phyloP scores from a whole-genome alignment of 2,888 invertebrate genomes.

The Chaetogeoica ovagalla region DNA sequence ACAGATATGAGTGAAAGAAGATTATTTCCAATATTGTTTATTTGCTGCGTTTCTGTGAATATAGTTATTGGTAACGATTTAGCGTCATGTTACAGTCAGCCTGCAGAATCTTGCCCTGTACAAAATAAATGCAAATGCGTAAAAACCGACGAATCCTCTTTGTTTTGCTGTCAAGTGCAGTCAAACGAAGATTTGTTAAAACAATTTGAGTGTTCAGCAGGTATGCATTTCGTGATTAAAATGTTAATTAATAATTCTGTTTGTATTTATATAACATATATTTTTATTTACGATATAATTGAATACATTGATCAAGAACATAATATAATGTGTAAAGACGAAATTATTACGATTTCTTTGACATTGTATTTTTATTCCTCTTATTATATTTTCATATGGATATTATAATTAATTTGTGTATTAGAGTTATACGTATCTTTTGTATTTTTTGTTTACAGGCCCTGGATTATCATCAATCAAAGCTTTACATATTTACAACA shows the following conservation, averaged over 20 bases:
- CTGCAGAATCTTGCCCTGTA: constrained; percentile 24
- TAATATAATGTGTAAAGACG: no score
- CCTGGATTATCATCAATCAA: constrained; percentile 56
- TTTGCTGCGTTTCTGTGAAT: constrained; percentile 16
- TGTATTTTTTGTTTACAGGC: not conserved
- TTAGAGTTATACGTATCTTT: not conserved
- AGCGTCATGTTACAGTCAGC: constrained; percentile 29
- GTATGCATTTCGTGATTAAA: not conserved
- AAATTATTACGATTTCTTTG: not conserved
- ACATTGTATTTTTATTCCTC: not conserved
- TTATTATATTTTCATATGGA: not conserved
- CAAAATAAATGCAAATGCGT: constrained; percentile 36
- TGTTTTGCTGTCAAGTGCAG: constrained; percentile 38
- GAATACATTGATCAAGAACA: no score
- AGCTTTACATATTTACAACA: constrained; percentile 47
- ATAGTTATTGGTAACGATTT: constrained; percentile 26
- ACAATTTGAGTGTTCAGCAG: constrained; percentile 30
- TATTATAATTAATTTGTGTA: not conserved
- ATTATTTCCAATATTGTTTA: constrained; percentile 1
- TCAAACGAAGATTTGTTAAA: constrained; percentile 38
- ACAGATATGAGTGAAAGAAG: constrained; percentile 39
- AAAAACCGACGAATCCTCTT: constrained; percentile 10
- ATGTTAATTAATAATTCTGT: not conserved
- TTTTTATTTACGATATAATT: no score
- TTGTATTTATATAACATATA: constrained; percentile 3